Percentiles rank a stretch among this genome's conserved stretches.
Evolutionary conservation across 2,888 invertebrate genomes (phyloP).

Genomic region (Saturnia japonica): DNA sequence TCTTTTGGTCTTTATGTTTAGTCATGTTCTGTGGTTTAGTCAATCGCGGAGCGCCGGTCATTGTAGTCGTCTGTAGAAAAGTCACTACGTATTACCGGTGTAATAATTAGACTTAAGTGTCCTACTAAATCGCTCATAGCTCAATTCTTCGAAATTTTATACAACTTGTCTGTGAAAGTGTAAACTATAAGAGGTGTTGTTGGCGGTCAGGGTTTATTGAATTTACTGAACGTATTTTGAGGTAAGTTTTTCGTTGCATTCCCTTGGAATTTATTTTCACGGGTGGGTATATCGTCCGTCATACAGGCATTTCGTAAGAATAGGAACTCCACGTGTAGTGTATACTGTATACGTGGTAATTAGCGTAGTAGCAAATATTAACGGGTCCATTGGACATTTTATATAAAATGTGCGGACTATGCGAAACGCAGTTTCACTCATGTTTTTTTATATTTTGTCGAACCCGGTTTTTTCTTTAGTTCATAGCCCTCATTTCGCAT

Average conservation of each 20-base stretch:
- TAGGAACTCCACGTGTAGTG: constrained; percentile 24
- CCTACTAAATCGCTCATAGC: constrained; percentile 40
- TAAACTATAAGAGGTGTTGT: constrained; percentile 53
- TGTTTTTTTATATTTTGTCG: not conserved
- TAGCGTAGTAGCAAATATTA: too few species aligned
- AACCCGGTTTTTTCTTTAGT: not conserved
- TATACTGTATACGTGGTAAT: constrained; percentile 45
- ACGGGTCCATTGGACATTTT: too few species aligned
- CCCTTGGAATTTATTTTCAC: constrained; percentile 43
- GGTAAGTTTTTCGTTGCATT: constrained; percentile 58
- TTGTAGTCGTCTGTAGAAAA: constrained; percentile 64
- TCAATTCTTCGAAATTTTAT: constrained; percentile 47
- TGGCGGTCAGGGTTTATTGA: constrained; percentile 52
- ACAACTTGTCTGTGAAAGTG: constrained; percentile 64
- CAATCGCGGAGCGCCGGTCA: constrained; percentile 64
- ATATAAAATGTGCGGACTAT: not conserved
- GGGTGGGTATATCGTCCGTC: constrained; percentile 28
- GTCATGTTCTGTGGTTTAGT: too few species aligned
- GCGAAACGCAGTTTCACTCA: not conserved
- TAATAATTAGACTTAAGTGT: constrained; percentile 58
- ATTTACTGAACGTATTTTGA: constrained; percentile 62
- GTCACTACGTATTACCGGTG: constrained; percentile 70
- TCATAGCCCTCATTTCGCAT: not conserved
- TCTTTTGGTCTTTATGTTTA: too few species aligned
- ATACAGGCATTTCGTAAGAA: constrained; percentile 37